These are phyloP conservation scores for Ophion costatus DNA, from an alignment of 2,888 invertebrate genomes.

Conservation along the genomic window DNA sequence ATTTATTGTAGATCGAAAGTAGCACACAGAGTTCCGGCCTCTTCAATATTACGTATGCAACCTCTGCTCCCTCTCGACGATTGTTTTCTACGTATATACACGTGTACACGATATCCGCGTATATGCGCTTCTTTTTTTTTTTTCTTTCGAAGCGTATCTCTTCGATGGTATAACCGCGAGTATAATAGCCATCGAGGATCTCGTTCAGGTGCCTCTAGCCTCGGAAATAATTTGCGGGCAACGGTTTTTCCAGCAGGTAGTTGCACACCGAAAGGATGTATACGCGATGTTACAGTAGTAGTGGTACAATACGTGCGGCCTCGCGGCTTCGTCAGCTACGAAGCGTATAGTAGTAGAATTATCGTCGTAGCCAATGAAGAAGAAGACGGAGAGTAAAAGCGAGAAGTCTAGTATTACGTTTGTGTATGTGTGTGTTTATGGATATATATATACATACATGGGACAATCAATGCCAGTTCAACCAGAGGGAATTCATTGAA, in stretches of 20 bases:
- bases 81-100: constrained; percentile 9
- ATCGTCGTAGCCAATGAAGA: constrained; percentile 49
- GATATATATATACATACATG: neutral
- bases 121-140: constrained; percentile 12
- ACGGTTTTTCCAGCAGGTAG: constrained; percentile 66
- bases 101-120: neutral
- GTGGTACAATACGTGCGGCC: constrained; percentile 48
- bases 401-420: constrained; percentile 40
- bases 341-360: constrained; percentile 33
- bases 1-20: constrained; percentile 6
- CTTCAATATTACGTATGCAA: neutral
- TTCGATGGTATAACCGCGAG: constrained; percentile 36
- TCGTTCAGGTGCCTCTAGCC: constrained; percentile 57
- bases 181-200: constrained; percentile 61
- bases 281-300: constrained; percentile 18
- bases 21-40: constrained; percentile 14
- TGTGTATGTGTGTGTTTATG: neutral
- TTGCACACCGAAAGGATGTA: constrained; percentile 58
- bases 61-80: constrained; percentile 14
- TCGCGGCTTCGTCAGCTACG: constrained; percentile 16
- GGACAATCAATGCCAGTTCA: constrained; percentile 8
- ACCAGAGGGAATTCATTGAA: neutral
- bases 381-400: constrained; percentile 55
- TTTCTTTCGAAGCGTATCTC: constrained; percentile 21
- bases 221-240: constrained; percentile 67